Conservation (phyloP, 2,113 vertebrate species). For the Herpailurus yagouaroundi region DNA sequence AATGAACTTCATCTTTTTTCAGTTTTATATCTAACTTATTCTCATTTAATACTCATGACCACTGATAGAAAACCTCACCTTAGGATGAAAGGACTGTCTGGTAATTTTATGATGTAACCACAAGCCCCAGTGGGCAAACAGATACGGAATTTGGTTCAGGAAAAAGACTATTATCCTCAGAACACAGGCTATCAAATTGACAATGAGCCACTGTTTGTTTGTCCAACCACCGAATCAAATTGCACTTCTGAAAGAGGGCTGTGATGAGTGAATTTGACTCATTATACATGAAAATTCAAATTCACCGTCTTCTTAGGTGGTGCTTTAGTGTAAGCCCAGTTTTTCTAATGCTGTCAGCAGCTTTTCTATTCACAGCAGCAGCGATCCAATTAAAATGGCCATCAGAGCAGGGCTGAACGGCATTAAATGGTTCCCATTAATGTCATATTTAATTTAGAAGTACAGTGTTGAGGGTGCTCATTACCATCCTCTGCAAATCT, state of each 20-base stretch:
- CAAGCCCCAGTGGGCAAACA: neutral
- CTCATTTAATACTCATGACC: neutral
- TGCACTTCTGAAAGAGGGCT: neutral
- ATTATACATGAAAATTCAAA: constrained; percentile 76
- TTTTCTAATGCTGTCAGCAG: constrained; percentile 78
- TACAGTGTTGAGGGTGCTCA: constrained; percentile 73
- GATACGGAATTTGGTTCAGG: neutral
- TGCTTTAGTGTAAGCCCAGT: constrained; percentile 34
- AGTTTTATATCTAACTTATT: constrained; percentile 33
- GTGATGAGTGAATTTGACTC: neutral
- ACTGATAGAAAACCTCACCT: neutral
- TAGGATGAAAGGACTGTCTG: neutral
- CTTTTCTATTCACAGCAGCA: constrained; percentile 72
- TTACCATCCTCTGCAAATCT: constrained; percentile 72
- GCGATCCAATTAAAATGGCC: constrained; percentile 85
- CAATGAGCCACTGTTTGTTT: constrained; percentile 51
- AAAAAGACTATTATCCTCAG: constrained; percentile 44
- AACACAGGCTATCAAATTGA: neutral
- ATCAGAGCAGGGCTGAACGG: constrained; percentile 78
- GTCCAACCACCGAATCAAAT: constrained; percentile 48
- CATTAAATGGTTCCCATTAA: constrained; percentile 81
- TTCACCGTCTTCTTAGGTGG: constrained; percentile 44
- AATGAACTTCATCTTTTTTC: neutral
- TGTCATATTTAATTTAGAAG: constrained; percentile 84
- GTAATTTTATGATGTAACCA: neutral